Percentiles rank a stretch among this genome's conserved stretches.
phyloP scores from a whole-genome alignment of 2,888 invertebrate genomes.

The Physocephala rufipes region DNA sequence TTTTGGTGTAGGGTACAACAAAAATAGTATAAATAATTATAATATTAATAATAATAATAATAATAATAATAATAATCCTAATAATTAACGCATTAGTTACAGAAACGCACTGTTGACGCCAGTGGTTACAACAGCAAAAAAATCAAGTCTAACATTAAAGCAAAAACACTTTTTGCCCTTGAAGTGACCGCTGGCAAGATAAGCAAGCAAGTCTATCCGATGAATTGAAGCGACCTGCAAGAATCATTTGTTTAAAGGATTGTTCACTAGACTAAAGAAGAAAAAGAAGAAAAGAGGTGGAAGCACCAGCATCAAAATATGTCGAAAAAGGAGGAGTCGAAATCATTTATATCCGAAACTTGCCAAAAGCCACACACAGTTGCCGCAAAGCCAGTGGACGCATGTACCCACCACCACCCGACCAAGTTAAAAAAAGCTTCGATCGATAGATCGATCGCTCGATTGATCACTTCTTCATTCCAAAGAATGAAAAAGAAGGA shows the following conservation, averaged over 20 bases:
- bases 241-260: background rate
- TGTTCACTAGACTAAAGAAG: no score
- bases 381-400: conserved; percentile 30
- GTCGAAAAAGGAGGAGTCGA: background rate
- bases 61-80: background rate
- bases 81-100: conserved; percentile 8
- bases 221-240: background rate
- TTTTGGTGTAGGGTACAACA: background rate
- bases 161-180: conserved; percentile 26
- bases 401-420: no score
- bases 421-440: no score
- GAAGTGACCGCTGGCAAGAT: conserved; percentile 11
- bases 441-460: no score
- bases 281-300: background rate
- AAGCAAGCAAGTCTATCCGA: no score
- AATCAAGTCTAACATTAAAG: conserved; percentile 26
- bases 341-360: conserved; percentile 19
- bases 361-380: conserved; percentile 54
- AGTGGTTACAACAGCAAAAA: background rate
- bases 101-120: conserved; percentile 24
- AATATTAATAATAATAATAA: background rate
- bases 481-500: background rate
- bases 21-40: background rate
- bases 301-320: no score
- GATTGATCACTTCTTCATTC: background rate